Evolutionary conservation across 1,140 invertebrate species (phyloP), one percentile per base, ranked within the genome.

Genomic region (Homalodisca vitripennis): DNA sequence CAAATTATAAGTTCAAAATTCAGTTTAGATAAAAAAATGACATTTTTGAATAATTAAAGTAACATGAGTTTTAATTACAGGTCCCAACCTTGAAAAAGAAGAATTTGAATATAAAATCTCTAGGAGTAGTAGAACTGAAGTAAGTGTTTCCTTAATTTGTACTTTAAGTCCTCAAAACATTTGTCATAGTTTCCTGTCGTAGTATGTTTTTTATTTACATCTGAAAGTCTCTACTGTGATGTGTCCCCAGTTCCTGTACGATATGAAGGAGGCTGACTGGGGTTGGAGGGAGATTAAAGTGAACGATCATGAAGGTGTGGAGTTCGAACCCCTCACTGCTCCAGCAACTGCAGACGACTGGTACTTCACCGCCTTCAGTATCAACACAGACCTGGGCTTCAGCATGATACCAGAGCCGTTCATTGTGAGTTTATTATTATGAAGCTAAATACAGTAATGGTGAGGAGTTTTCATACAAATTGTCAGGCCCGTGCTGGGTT

Each of bases 281-380:
- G 80, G 78, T 0, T 84, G 82, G 81, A 70, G 74, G 34, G 78
- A 80, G 64, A 76, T 80, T 46, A 73, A 72, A 62, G 80, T 80
- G 26, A 79, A 81, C 47, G 80, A 79, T 26, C 78, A 81, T 62
- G 76, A 78, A 73, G 80, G 81, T 6, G 75, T 77, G 48, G 81
- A 83, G 67, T 79, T 80, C 46, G 75, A 79, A 29, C 77, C 74
- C 6, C 72, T 79, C 12, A 65, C 74, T 20, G 75, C 81, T 29
- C 81, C 82, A 51, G 72, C 76, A 48, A 74, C 79, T 27, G 76
- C 80, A 31, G 77, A 82, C 68, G 75, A 78, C 3, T 84, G 82
- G 77, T 77, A 78, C 29, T 72, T 84, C 32, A 82, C 77, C 65
- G 83, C 77, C 6, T 82, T 84, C 70, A 81, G 77, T 53, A 77